phyloP scores from a whole-genome alignment of 2,888 invertebrate species.

The Pteria penguin region DNA sequence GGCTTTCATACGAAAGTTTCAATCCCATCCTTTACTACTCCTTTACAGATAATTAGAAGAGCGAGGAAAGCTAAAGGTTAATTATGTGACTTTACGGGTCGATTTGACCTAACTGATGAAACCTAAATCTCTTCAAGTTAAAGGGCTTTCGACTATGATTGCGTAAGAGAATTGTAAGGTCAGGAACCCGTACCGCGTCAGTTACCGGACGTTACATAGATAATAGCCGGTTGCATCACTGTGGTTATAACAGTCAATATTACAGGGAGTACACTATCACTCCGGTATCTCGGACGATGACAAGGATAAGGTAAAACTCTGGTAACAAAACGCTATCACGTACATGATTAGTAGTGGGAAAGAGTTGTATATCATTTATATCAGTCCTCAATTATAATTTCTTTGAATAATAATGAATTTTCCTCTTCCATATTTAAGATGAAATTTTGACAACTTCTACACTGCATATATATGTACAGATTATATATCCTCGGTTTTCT shows the following conservation, averaged over 20 bases:
- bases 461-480: neutral
- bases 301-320: too few relatives aligned
- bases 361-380: too few relatives aligned
- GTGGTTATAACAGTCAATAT: neutral
- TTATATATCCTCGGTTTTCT: neutral
- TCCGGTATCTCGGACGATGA: too few relatives aligned
- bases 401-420: too few relatives aligned
- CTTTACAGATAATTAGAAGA: neutral
- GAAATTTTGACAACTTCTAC: neutral
- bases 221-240: neutral
- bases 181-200: neutral
- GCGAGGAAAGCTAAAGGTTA: neutral
- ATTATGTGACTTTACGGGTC: slow-evolving; percentile 21
- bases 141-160: neutral
- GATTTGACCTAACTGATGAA: slow-evolving; percentile 23
- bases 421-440: too few relatives aligned
- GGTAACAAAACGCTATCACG: too few relatives aligned
- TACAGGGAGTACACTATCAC: too few relatives aligned
- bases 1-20: neutral
- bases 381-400: too few relatives aligned
- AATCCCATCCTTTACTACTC: neutral
- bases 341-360: too few relatives aligned
- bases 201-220: neutral
- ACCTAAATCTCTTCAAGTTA: slow-evolving; percentile 5
- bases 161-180: neutral